These are phyloP conservation scores for Mastomys coucha DNA, from an alignment of 2,113 vertebrate species.

Conservation along the genomic window DNA sequence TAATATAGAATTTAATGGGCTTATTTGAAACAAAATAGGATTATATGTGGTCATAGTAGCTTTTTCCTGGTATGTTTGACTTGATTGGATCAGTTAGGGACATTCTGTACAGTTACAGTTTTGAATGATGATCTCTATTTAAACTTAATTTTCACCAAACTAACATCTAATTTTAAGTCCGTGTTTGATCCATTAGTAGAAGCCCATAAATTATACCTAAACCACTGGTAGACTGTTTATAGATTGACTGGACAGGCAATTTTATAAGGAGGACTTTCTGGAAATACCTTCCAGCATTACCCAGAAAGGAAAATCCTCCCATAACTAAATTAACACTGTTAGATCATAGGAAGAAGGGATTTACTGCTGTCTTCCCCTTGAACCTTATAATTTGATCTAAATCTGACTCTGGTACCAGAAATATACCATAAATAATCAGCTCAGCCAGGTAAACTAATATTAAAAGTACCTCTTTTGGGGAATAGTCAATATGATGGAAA, in stretches of 20 bases:
- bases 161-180: slow-evolving; percentile 59
- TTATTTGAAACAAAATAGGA: slow-evolving; percentile 78
- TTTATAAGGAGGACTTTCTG: slow-evolving; percentile 40
- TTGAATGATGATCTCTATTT: slow-evolving; percentile 19
- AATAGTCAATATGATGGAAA: slow-evolving; percentile 23
- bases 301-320: slow-evolving; percentile 3
- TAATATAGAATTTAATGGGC: slow-evolving; percentile 79
- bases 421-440: neutral
- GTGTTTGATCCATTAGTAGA: slow-evolving; percentile 28
- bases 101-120: slow-evolving; percentile 70
- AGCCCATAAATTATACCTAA: slow-evolving; percentile 72
- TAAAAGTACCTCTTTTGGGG: neutral
- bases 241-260: slow-evolving; percentile 46
- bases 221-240: slow-evolving; percentile 29
- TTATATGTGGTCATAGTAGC: slow-evolving; percentile 83
- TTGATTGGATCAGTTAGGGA: slow-evolving; percentile 82
- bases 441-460: slow-evolving; percentile 16
- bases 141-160: slow-evolving; percentile 78
- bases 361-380: neutral
- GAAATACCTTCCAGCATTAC: slow-evolving; percentile 64
- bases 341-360: slow-evolving; percentile 26
- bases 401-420: slow-evolving; percentile 18
- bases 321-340: slow-evolving; percentile 22
- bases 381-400: slow-evolving; percentile 36
- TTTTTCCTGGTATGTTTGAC: slow-evolving; percentile 83